Conservation (phyloP, 1,140 invertebrate genomes). For the Heliconius himera region DNA sequence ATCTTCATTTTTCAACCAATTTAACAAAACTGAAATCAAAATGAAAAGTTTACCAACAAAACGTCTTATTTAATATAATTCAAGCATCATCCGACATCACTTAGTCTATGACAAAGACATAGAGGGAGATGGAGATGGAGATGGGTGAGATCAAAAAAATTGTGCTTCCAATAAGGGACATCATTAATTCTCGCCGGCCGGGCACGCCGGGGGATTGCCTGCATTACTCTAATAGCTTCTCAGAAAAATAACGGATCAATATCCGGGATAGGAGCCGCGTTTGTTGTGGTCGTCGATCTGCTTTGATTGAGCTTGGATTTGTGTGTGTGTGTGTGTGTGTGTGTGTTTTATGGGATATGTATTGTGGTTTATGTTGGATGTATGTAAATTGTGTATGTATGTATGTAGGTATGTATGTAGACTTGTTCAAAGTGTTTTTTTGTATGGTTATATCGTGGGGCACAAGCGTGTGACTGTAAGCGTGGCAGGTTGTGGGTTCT, state of each 20-base stretch:
- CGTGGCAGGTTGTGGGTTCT: too few relatives aligned
- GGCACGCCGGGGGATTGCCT: conserved; percentile 64
- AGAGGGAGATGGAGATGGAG: conserved; percentile 49
- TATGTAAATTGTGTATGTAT: neutral
- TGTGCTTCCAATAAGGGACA: conserved; percentile 78
- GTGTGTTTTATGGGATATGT: neutral
- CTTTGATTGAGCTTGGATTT: conserved; percentile 39
- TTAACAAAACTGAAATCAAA: too few relatives aligned
- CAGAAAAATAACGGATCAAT: conserved; percentile 76
- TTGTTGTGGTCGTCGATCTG: conserved; percentile 52
- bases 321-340: neutral
- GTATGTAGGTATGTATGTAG: neutral
- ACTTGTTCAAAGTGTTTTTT: too few relatives aligned
- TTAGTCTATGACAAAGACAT: conserved; percentile 38
- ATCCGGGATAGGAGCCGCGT: conserved; percentile 49
- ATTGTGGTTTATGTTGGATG: neutral
- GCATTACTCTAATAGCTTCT: conserved; percentile 72
- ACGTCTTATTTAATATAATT: too few relatives aligned
- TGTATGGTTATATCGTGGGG: too few relatives aligned
- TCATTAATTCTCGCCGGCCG: conserved; percentile 76
- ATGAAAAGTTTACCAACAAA: too few relatives aligned
- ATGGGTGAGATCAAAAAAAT: conserved; percentile 72
- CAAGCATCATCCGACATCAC: neutral
- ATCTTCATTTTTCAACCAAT: too few relatives aligned
- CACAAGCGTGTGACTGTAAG: too few relatives aligned